These are phyloP conservation scores for Neolamprologus brichardi DNA, from an alignment of 2,113 vertebrate genomes.

Conservation along the genomic window DNA sequence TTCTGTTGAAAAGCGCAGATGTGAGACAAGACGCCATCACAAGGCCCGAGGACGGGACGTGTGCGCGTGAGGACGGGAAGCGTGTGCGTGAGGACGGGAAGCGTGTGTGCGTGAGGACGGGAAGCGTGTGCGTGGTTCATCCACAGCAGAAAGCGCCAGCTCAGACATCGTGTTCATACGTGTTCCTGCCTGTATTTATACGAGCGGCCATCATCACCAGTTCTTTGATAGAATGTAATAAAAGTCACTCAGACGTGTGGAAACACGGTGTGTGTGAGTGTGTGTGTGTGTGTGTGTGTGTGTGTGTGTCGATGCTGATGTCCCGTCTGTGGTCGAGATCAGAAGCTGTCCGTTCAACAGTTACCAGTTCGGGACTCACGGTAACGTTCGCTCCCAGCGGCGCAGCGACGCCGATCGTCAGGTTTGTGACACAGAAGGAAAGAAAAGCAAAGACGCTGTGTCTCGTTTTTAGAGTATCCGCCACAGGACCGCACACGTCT, in stretches of 20 bases:
- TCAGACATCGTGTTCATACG: neutral
- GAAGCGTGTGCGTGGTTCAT: neutral
- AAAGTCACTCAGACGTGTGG: neutral
- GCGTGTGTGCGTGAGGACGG: neutral
- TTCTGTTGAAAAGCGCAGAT: neutral
- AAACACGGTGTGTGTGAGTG: neutral
- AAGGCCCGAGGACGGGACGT: neutral
- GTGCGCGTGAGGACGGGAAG: no score
- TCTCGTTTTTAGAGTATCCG: neutral
- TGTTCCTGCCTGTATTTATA: neutral
- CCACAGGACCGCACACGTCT: neutral
- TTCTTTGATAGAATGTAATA: neutral
- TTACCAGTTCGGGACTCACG: fast-evolving
- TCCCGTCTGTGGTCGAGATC: neutral
- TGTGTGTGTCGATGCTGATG: neutral
- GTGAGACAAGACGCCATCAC: neutral
- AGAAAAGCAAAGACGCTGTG: neutral
- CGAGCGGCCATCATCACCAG: neutral
- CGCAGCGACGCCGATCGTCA: neutral
- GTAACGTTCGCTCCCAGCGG: neutral
- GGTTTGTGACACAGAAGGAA: neutral
- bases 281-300: no score
- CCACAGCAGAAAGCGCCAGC: neutral
- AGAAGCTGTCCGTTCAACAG: neutral
- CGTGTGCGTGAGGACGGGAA: fast-evolving